A percentile compares a stretch with the other conserved stretches of the same genome.
These are phyloP conservation scores for Tryphoninae sp. DNA, from an alignment of 2,888 invertebrate species.

Conservation along the genomic window DNA sequence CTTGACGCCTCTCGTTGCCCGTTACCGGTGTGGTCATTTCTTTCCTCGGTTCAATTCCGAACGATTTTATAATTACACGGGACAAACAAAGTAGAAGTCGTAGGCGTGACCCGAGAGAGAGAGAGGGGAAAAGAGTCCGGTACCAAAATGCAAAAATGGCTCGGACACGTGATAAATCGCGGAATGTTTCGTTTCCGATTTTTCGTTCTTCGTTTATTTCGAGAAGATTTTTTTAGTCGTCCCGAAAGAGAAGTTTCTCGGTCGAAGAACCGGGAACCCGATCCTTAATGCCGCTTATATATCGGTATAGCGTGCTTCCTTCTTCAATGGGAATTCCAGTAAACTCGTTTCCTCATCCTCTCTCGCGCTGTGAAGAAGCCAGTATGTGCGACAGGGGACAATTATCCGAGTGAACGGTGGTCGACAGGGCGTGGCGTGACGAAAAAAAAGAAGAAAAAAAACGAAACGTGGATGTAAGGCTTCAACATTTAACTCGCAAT, in stretches of 20 bases:
- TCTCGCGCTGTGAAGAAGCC: conserved; percentile 34
- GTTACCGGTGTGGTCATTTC: conserved; percentile 23
- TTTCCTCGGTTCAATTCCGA: neutral
- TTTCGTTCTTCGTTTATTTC: neutral
- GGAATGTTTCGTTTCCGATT: neutral
- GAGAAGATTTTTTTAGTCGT: neutral
- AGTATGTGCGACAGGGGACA: conserved; percentile 38
- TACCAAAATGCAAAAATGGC: conserved; percentile 5
- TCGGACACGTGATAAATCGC: conserved; percentile 25
- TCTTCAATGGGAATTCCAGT: conserved; percentile 60
- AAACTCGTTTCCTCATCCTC: conserved; percentile 51
- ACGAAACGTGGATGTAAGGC: conserved; percentile 36
- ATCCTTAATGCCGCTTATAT: conserved; percentile 33
- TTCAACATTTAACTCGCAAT: conserved; percentile 52
- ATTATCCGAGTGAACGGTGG: conserved; percentile 48
- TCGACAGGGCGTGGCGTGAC: conserved; percentile 52
- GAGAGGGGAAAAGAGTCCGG: neutral
- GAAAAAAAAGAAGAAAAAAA: conserved; percentile 39
- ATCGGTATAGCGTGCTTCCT: conserved; percentile 28
- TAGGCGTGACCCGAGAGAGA: neutral
- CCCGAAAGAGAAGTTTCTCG: conserved; percentile 1
- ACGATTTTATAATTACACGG: conserved; percentile 43
- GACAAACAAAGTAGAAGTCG: conserved; percentile 17
- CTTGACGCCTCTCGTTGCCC: conserved; percentile 44
- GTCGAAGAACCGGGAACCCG: conserved; percentile 50